Conservation (phyloP, 2,797 vertebrate species). For the Zalophus californianus region DNA sequence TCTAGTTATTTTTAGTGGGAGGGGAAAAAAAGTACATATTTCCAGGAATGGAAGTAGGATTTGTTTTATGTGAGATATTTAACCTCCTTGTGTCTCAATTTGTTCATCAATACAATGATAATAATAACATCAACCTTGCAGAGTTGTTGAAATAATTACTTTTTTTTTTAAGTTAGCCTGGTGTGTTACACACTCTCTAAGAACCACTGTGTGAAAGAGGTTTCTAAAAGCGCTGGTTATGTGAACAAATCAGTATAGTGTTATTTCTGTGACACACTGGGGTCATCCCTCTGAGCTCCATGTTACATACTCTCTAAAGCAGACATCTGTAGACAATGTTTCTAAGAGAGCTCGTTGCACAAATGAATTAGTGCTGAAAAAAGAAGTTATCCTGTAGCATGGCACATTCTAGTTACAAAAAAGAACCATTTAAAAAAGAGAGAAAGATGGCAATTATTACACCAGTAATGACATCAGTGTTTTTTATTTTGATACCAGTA, state of each 20-base stretch:
- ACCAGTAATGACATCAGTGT: neutral
- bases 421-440: neutral
- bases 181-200: neutral
- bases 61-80: constrained; percentile 27
- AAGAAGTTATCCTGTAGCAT: neutral
- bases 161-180: neutral
- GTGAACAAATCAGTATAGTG: neutral
- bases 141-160: neutral
- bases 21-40: neutral
- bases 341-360: neutral
- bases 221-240: neutral
- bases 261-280: neutral
- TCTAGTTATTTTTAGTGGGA: neutral
- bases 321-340: neutral
- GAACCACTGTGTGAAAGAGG: neutral
- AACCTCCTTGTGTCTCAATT: neutral
- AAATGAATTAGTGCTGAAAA: neutral
- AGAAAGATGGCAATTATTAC: neutral
- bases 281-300: neutral
- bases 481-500: constrained; percentile 16
- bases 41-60: neutral
- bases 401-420: neutral
- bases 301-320: neutral
- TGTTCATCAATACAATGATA: neutral
- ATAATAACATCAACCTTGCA: neutral